These are phyloP conservation scores for Noctua pronuba DNA, from an alignment of 2,888 invertebrate genomes.

Conservation along the genomic window DNA sequence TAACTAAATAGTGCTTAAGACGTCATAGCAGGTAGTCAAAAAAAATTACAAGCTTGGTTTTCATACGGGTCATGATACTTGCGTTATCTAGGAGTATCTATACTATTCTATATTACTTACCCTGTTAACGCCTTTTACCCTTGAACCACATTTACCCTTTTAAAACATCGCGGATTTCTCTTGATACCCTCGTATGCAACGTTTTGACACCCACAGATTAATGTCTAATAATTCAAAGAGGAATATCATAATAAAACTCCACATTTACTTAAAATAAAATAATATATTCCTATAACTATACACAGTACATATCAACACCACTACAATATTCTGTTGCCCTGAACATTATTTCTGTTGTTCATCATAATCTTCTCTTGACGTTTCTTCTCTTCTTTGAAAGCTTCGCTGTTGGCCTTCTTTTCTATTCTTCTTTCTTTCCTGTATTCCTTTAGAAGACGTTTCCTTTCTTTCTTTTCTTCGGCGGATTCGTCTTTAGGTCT, in stretches of 20 bases:
- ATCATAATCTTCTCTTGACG: slow-evolving; percentile 94
- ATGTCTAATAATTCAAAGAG: too few relatives aligned
- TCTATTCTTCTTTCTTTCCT: slow-evolving; percentile 94
- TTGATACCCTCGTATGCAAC: too few relatives aligned
- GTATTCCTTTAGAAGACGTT: slow-evolving; percentile 94
- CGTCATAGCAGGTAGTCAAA: too few relatives aligned
- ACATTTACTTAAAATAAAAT: slow-evolving; percentile 48
- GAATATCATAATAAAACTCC: slow-evolving; percentile 2
- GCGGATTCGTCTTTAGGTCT: slow-evolving; percentile 94
- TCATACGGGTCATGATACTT: too few relatives aligned
- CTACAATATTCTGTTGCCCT: slow-evolving; percentile 92
- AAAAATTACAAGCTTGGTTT: too few relatives aligned
- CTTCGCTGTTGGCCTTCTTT: slow-evolving; percentile 94
- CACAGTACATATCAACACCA: slow-evolving; percentile 31
- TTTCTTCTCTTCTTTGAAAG: slow-evolving; percentile 96
- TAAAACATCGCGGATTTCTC: too few relatives aligned
- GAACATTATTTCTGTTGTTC: slow-evolving; percentile 94
- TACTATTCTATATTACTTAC: too few relatives aligned
- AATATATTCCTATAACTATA: slow-evolving; percentile 56
- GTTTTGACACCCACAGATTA: too few relatives aligned
- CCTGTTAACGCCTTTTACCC: too few relatives aligned
- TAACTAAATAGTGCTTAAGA: too few relatives aligned
- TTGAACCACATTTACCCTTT: too few relatives aligned
- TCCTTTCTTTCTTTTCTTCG: slow-evolving; percentile 94
- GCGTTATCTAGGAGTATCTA: too few relatives aligned